Base-by-base conservation (phyloP, 2,797 vertebrate species). In the Antrozous pallidus region DNA sequence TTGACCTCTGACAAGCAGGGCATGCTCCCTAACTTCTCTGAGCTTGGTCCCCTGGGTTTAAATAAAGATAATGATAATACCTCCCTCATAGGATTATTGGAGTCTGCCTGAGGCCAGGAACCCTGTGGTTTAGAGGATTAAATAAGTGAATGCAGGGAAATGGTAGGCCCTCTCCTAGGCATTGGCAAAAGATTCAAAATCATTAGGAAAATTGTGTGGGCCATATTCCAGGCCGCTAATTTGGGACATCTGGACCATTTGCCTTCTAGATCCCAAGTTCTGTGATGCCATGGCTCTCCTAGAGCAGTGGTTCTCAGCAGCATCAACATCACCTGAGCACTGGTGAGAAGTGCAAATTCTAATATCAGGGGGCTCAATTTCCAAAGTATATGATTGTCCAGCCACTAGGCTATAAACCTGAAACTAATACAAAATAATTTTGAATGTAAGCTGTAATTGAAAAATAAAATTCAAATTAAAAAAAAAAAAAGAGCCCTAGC, bases 201-300 rank as follows among this genome's bases (percentile, higher is more conserved):
- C 45, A 9, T 42, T 67, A 58, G 78, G 42, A 36, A 83, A 24
- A 5, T 22, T 3, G 28, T 40, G 26, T 51, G 88, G 16, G 24
- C 38, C 38, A n/a, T 49, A 74, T 80, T 78, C 38, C 6, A 38
- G 83, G 56, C 10, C 5, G 10, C 65, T 20, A 33, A 1, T 36
- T 17, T 17, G 28, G 20, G 65, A 24, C 51, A 16, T 73, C 45
- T n/a, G 63, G 14, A 38, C 45, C 63, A 9, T 36, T 22, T 1
- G 14, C 11, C 54, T 65, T 33, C 45, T 22, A 8, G 71, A 6
- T 45, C 12, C 63, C 4, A 4, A 8, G 6, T 49, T 31, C 82
- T 78, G 61, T 93, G 70, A 38, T 31, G 71, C 91, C 40, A 16
- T 45, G 81, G 51, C 82, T 93, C 49, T 85, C 80, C 33, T 17